Evolutionary conservation across 2,113 vertebrate species (phyloP).

Genomic region (Dolichallabes microphthalmus): DNA sequence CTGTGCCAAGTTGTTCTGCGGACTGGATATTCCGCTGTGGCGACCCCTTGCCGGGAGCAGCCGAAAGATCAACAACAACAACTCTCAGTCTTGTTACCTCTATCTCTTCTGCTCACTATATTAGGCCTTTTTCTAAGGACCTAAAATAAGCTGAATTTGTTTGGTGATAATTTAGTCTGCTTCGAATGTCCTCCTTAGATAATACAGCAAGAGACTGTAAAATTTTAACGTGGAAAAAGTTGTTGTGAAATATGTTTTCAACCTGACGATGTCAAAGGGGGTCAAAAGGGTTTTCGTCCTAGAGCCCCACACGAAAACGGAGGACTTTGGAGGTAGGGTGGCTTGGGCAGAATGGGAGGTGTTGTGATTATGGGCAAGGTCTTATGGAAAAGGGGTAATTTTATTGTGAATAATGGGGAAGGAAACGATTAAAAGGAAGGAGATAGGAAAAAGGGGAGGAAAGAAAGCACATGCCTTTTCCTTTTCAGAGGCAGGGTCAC

Average conservation of each 20-base stretch:
- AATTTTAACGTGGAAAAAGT: not conserved
- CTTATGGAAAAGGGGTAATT: no score
- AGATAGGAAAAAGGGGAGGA: no score
- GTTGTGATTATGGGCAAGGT: no score
- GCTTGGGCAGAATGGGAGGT: not conserved
- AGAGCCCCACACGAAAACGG: not conserved
- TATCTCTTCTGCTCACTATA: constrained; percentile 12
- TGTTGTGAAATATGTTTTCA: not conserved
- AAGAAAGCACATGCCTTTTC: no score
- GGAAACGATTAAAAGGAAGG: no score
- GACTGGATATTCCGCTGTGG: no score
- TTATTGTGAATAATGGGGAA: no score
- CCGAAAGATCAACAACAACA: no score
- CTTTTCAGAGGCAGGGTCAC: no score
- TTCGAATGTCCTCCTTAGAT: constrained; percentile 1
- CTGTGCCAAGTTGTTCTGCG: no score
- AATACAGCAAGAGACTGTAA: not conserved
- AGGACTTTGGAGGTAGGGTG: not conserved
- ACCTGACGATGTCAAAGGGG: not conserved
- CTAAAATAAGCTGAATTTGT: constrained; percentile 30
- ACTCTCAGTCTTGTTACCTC: constrained; percentile 19
- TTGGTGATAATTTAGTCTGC: constrained; percentile 33
- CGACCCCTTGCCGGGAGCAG: no score
- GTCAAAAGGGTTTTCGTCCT: not conserved
- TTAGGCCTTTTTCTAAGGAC: constrained; percentile 14